Evolutionary conservation across 2,888 invertebrate genomes (phyloP), one percentile per base, ranked within the genome.

Genomic region (Diarsia rubi): DNA sequence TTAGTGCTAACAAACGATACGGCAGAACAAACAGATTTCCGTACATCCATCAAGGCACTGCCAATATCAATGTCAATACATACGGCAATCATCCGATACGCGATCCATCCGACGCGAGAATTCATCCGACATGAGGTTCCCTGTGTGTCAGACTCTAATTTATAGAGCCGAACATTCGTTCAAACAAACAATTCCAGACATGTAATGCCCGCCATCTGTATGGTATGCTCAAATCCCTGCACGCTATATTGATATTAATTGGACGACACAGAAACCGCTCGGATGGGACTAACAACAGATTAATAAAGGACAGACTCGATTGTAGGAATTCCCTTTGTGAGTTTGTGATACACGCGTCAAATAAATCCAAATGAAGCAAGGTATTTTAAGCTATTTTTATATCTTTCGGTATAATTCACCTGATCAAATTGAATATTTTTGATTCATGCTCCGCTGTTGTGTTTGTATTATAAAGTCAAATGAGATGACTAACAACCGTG

Each of bases 231-330:
- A 88, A 90, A 91, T 92, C 92, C 89, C 87, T 84, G 86, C 88
- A 77, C 88, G 88, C 85, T 91, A 91, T 92, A 94, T 93, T 94
- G 93, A 93, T 94, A 94, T 93, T 94, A 95, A 94, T 94, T 94
- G 92, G 91, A 90, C 88, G 90, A 91, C 91, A 91, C 88, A 90
- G 89, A 90, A 86, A 89, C 88, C 88, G 87, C 86, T 88, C 90
- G 86, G 81, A 88, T 85, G 87, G 89, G 92, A 91, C 90, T 89
- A 91, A 92, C 91, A 92, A 92, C 91, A 92, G 90, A 93, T 92
- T 93, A 94, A 94, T 93, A 92, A 91, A 91, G 90, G 90, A 89
- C 88, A 84, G 87, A 88, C 86, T 87, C 90, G 88, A 91, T 92
- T 91, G 92, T 89, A 91, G 90, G 91, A 92, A 93, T 93, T 91